Evolutionary conservation across 2,797 vertebrate genomes (phyloP).

Genomic region (Ctenochaetus hawaiiensis): DNA sequence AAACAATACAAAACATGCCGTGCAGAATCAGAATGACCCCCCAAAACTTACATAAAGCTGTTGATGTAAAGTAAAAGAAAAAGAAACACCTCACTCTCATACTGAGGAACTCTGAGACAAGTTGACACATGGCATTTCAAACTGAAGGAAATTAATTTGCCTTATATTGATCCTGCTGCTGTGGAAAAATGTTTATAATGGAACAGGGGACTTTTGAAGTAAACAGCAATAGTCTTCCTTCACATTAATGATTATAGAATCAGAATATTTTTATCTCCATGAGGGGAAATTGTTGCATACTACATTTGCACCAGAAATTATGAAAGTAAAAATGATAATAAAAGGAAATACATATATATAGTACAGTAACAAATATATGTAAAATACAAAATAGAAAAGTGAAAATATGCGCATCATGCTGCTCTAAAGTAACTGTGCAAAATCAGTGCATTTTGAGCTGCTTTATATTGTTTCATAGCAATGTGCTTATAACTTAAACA

Average conservation of each 20-base stretch:
- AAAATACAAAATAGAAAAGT: no score
- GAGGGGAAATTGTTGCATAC: no score
- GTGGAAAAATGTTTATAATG: neutral
- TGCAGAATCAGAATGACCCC: neutral
- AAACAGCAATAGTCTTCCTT: neutral
- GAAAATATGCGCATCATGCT: no score
- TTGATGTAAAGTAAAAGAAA: conserved; percentile 10
- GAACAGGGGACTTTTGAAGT: conserved; percentile 6
- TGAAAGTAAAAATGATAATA: no score
- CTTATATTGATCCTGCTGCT: conserved; percentile 30
- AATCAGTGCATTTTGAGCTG: no score
- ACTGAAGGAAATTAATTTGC: conserved; percentile 9
- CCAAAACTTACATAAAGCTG: conserved; percentile 4
- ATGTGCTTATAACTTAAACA: neutral
- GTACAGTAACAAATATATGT: no score
- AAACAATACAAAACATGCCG: neutral
- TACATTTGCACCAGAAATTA: no score
- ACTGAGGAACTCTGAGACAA: neutral
- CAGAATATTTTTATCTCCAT: no score
- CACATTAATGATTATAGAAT: neutral
- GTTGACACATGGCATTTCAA: conserved; percentile 40
- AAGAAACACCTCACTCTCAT: conserved; percentile 12
- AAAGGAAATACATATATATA: no score
- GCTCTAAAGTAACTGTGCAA: no score
- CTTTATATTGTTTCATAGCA: no score